Evolutionary conservation across 2,888 invertebrate species (phyloP), one percentile per base, ranked within the genome.

Genomic region (Drosophila pegasa): DNA sequence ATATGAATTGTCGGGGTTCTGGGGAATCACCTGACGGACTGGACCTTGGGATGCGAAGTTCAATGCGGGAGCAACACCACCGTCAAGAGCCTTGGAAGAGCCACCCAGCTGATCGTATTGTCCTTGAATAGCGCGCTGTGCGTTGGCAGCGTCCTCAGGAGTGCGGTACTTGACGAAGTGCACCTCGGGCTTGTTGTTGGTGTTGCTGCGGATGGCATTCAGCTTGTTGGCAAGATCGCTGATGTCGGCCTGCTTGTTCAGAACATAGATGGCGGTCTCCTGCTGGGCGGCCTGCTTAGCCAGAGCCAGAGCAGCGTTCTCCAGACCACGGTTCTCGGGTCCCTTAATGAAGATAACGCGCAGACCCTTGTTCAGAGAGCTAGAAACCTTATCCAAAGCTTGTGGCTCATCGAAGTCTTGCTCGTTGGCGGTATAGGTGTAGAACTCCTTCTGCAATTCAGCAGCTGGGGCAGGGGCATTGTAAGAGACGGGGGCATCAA

Each of bases 101-200:
- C 90, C 90, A 35, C 86, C 88, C 66, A 90, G 66, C 22, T 74
- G 61, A 66, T 90, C 88, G 66, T 90, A 90, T 66, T 90, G 90
- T 0, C 56, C 52, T 71, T 91, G 90, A 45, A 91, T 91, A 14
- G 86, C 75, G 4, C 79, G 79, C 58, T 90, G 90, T 5, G 91
- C 91, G 18, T 85, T 85, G 58, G 75, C 72, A 56, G 90, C 91
- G 78, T 91, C 91, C 67, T 90, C 88, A 0, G 84, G 78, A 1
- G 90, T 91, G 48, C 89, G 90, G 73, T 91, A 91, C 75, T 91
- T 91, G 65, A 91, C 87, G 63, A 91, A 91, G 75, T 89, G 89
- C 8, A 91, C 91, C 63, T 90, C 91, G 59, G 91, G 91, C 66
- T 88, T 90, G 61, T 82, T 80, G 57, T 75, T 78, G 54, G 50